Percentiles rank a stretch among this genome's conserved stretches.
Evolutionary conservation across 2,113 vertebrate genomes (phyloP).

Genomic region (Lampris incognitus): DNA sequence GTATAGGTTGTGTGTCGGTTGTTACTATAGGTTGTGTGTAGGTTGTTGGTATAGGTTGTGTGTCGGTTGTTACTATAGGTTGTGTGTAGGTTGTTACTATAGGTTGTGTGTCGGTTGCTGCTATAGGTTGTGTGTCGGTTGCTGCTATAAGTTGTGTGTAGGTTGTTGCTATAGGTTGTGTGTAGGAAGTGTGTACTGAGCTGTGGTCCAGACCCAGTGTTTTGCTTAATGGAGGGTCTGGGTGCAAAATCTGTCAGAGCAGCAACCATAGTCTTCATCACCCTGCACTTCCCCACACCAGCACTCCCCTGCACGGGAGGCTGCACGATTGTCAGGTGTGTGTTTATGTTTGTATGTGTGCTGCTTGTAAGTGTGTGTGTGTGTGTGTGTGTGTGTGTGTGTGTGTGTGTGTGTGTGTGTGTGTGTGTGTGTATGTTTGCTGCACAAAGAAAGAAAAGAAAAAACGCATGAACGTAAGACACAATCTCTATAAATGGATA

Average conservation of each 20-base stretch:
- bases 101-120: too few relatives aligned
- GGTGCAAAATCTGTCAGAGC: conserved; percentile 75
- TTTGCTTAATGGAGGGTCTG: conserved; percentile 71
- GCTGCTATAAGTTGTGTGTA: too few relatives aligned
- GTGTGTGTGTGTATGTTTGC: neutral
- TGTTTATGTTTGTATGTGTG: neutral
- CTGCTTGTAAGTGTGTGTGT: neutral
- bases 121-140: too few relatives aligned
- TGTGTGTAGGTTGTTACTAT: too few relatives aligned
- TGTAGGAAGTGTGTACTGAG: conserved; percentile 53
- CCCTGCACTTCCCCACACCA: conserved; percentile 72
- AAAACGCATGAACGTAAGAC: too few relatives aligned
- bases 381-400: conserved; percentile 16
- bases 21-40: too few relatives aligned
- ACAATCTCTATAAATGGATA: too few relatives aligned
- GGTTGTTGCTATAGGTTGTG: too few relatives aligned
- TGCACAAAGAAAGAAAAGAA: too few relatives aligned
- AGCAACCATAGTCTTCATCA: conserved; percentile 70
- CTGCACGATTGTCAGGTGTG: conserved; percentile 13
- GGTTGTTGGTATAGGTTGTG: too few relatives aligned
- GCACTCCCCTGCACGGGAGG: conserved; percentile 67
- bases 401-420: neutral
- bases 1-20: too few relatives aligned
- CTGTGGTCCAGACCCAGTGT: conserved; percentile 72
- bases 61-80: too few relatives aligned